phyloP scores from a whole-genome alignment of 2,888 invertebrate species.

The Pristionchus mayeri region DNA sequence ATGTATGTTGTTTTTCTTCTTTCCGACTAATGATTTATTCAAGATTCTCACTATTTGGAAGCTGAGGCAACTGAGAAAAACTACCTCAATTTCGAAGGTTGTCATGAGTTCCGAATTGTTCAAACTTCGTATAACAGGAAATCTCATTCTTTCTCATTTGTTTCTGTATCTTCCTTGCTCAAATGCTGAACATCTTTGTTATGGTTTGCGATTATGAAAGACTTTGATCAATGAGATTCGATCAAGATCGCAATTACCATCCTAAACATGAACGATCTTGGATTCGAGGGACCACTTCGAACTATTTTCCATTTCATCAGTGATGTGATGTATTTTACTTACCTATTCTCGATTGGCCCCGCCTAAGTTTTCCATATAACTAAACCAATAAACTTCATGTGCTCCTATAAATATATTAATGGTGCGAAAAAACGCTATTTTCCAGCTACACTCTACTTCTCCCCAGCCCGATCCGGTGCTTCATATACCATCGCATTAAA shows the following conservation, averaged over 20 bases:
- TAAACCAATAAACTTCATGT: too few species aligned
- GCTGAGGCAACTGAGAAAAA: too few species aligned
- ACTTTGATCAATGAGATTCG: too few species aligned
- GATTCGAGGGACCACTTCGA: not conserved
- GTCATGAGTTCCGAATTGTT: not conserved
- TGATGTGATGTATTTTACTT: not conserved
- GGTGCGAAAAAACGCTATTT: not conserved
- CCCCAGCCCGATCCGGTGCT: not conserved
- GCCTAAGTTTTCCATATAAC: not conserved
- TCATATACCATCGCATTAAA: not conserved
- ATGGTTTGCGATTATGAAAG: not conserved
- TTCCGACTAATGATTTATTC: too few species aligned
- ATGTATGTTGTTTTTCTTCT: not conserved
- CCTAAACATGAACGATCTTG: not conserved
- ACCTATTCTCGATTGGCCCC: constrained; percentile 4
- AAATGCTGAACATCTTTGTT: not conserved
- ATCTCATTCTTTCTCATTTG: not conserved
- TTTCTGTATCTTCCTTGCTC: constrained; percentile 2
- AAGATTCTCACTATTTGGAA: too few species aligned
- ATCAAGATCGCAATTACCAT: not conserved
- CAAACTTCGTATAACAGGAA: not conserved
- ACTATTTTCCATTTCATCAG: not conserved
- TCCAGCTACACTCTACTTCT: constrained; percentile 15
- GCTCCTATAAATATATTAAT: not conserved
- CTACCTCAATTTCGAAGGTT: not conserved